Conservation (phyloP, 2,888 invertebrate species). For the Pandemis corylana region DNA sequence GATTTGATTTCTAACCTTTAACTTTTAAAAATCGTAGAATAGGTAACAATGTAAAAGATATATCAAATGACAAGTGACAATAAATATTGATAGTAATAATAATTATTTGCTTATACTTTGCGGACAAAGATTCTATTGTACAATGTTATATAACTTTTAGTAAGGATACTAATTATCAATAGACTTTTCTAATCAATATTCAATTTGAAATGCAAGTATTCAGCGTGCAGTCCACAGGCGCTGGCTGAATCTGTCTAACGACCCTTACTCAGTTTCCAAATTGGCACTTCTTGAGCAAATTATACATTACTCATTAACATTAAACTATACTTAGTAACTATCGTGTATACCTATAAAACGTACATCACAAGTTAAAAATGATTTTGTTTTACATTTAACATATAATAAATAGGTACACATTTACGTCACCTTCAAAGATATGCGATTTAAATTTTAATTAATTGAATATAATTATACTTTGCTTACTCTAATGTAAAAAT, state of each 20-base stretch:
- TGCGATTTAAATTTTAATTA: conserved; percentile 18
- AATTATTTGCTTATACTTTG: background rate
- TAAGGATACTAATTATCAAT: background rate
- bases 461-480: conserved; percentile 23
- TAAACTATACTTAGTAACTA: conserved; percentile 25
- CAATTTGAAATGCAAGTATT: conserved; percentile 21
- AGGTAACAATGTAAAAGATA: background rate
- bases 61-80: background rate
- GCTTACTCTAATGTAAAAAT: conserved; percentile 17
- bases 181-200: background rate
- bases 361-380: conserved; percentile 32
- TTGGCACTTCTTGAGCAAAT: conserved; percentile 63
- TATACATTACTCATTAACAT: conserved; percentile 31
- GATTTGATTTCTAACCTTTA: background rate
- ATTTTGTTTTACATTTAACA: background rate
- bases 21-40: background rate
- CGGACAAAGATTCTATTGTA: no score
- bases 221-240: background rate
- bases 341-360: conserved; percentile 22
- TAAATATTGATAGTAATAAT: background rate
- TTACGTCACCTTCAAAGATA: conserved; percentile 12
- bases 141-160: no score
- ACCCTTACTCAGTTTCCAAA: conserved; percentile 43
- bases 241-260: conserved; percentile 18
- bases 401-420: conserved; percentile 11